phyloP scores from a whole-genome alignment of 2,113 vertebrate genomes.

The Candoia aspera region DNA sequence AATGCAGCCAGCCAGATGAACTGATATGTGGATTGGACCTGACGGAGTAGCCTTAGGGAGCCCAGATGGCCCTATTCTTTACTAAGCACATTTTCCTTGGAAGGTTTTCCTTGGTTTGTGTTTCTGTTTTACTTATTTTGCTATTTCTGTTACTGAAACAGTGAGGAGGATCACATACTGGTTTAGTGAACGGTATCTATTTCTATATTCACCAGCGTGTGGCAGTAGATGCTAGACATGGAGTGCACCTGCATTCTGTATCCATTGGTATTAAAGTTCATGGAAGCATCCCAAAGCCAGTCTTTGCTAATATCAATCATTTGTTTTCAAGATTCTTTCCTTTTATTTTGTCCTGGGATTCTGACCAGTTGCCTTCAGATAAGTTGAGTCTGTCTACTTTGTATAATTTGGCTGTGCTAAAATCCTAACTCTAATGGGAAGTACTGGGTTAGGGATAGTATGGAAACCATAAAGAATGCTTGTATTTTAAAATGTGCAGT shows the following conservation, averaged over 20 bases:
- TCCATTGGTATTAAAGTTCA: not conserved
- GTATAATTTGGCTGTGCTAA: not conserved
- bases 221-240: conserved; percentile 57
- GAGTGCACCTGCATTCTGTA: not conserved
- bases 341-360: not conserved
- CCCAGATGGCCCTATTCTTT: not conserved
- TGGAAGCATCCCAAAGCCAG: not conserved
- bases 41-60: not conserved
- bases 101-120: not conserved
- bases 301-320: not conserved
- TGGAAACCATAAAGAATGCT: conserved; percentile 31
- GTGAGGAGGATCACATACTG: not conserved
- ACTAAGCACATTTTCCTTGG: not conserved
- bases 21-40: not conserved
- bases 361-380: not conserved
- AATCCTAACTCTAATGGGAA: conserved; percentile 1
- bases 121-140: not conserved
- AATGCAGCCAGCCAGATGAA: not conserved
- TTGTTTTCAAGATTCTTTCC: not conserved
- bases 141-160: not conserved
- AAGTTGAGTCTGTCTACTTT: not conserved
- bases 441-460: conserved; percentile 23
- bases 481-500: not conserved
- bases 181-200: rapidly evolving
- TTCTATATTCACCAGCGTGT: conserved; percentile 40